Evolutionary conservation across 2,113 vertebrate species (phyloP).

Genomic region (Triplophysa dalaica): DNA sequence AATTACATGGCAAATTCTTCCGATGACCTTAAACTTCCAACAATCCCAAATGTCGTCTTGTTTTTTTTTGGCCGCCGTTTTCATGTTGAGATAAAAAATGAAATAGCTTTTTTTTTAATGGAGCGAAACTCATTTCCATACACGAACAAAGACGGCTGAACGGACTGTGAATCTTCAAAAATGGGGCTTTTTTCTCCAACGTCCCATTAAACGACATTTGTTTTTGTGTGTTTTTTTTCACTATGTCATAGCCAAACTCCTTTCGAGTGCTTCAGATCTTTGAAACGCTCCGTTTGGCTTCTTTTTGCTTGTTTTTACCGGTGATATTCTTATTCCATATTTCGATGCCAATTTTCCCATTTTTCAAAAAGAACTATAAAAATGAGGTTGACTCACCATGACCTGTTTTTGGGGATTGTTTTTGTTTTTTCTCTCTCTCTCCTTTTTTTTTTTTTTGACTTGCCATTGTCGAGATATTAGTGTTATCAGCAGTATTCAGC

Average conservation of each 20-base stretch:
- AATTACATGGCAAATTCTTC: constrained; percentile 72
- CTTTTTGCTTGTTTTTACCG: constrained; percentile 92
- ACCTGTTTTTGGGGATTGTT: constrained; percentile 79
- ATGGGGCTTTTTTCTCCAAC: constrained; percentile 59
- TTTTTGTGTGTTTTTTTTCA: constrained; percentile 66
- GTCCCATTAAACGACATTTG: constrained; percentile 55
- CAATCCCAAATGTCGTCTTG: constrained; percentile 71
- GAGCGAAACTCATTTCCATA: constrained; percentile 29
- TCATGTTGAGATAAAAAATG: constrained; percentile 51
- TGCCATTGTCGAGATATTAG: constrained; percentile 81
- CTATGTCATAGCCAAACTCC: constrained; percentile 76
- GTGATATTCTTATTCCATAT: constrained; percentile 94
- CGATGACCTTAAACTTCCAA: constrained; percentile 64
- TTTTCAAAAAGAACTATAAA: constrained; percentile 80
- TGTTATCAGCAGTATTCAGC: constrained; percentile 77
- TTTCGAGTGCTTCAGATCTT: constrained; percentile 86
- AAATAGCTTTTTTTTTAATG: constrained; percentile 42
- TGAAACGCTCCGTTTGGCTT: constrained; percentile 96
- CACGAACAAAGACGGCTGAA: constrained; percentile 55
- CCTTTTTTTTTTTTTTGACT: constrained; percentile 79
- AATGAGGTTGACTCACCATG: constrained; percentile 72
- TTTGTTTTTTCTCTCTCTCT: constrained; percentile 72
- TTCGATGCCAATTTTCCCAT: constrained; percentile 88
- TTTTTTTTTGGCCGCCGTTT: constrained; percentile 51
- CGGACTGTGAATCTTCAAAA: constrained; percentile 65